Base-by-base conservation (phyloP, 2,113 vertebrate genomes). In the Ardeotis arabs region DNA sequence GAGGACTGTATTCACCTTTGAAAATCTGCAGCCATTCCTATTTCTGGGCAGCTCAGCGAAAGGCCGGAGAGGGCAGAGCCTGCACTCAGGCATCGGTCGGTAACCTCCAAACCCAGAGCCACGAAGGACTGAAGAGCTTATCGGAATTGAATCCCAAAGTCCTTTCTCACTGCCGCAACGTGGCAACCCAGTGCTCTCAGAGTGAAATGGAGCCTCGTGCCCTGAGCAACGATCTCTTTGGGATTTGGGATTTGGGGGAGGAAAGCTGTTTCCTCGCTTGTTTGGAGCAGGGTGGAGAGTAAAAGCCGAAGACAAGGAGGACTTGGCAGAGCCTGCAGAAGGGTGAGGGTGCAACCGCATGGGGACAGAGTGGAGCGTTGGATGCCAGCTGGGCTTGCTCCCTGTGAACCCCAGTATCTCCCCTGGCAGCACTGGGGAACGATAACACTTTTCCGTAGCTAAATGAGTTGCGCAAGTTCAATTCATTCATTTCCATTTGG, bases 391-490 rank as follows among this genome's bases (percentile, higher is more conserved):
- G 35, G 31, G 6, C 6, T 39, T 45, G 33, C 24, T 83, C 17
- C 33, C 11, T 14, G 45, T 41, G 52, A 78, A 59, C n/a, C 17
- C 29, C 59, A 62, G n/a, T 9, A 37, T 33, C 59, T 67, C 10
- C 60, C 60, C 27, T 50, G 24, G 47, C 39, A 67, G 37, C 52
- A 20, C 44, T 31, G 63, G 58, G 59, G 31, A 66, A 49, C 27
- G 67, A 11, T 37, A 72, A 49, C 0, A 0, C n/a, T 53, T 60
- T 76, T 10, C 31, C 5, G 0, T 27, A 28, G n/a, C 16, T 37
- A 68, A 64, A 47, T 53, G 63, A 47, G 83, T 72, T 62, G 41
- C 60, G 33, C 19, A 14, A 35, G 39, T 66, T 35, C 14, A 62
- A 77, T 78, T 55, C 16, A 29, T 60, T 67, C 60, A 23, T 73